Percentiles rank a stretch among this genome's conserved stretches.
Evolutionary conservation across 1,140 invertebrate species (phyloP).

Genomic region (Archegozetes longisetosus): DNA sequence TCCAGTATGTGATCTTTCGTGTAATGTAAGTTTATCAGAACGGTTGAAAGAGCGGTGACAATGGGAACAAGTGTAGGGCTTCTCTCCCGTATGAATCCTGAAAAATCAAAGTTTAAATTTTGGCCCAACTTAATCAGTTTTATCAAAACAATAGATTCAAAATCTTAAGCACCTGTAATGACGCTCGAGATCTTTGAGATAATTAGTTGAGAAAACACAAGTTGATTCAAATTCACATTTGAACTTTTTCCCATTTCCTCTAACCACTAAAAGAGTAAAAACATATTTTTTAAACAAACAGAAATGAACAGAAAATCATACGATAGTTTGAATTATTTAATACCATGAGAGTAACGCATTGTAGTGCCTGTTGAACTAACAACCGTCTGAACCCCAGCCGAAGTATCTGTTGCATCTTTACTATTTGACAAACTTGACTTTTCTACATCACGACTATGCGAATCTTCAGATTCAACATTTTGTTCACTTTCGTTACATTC

Average conservation of each 20-base stretch:
- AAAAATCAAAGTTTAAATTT: too few relatives aligned
- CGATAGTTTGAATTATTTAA: neutral
- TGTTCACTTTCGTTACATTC: too few relatives aligned
- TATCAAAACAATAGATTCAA: too few relatives aligned
- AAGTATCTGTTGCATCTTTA: neutral
- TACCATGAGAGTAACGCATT: neutral
- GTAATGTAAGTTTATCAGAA: slow-evolving; percentile 44
- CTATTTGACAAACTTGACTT: too few relatives aligned
- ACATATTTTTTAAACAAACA: neutral
- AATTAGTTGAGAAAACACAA: neutral
- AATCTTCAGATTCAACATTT: too few relatives aligned
- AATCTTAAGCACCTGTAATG: neutral
- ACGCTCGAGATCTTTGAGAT: neutral
- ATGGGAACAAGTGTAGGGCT: slow-evolving; percentile 44
- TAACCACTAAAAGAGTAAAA: too few relatives aligned
- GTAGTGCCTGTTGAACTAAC: neutral
- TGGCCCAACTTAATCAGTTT: too few relatives aligned
- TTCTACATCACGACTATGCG: too few relatives aligned
- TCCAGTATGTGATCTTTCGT: slow-evolving; percentile 25
- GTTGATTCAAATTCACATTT: neutral
- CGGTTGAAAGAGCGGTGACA: slow-evolving; percentile 41
- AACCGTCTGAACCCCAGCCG: neutral
- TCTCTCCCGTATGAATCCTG: slow-evolving; percentile 52
- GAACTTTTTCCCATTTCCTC: neutral
- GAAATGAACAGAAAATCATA: neutral